Evolutionary conservation across 2,888 invertebrate genomes (phyloP), one percentile per base, ranked within the genome.

Genomic region (Drosophila buzzatii): DNA sequence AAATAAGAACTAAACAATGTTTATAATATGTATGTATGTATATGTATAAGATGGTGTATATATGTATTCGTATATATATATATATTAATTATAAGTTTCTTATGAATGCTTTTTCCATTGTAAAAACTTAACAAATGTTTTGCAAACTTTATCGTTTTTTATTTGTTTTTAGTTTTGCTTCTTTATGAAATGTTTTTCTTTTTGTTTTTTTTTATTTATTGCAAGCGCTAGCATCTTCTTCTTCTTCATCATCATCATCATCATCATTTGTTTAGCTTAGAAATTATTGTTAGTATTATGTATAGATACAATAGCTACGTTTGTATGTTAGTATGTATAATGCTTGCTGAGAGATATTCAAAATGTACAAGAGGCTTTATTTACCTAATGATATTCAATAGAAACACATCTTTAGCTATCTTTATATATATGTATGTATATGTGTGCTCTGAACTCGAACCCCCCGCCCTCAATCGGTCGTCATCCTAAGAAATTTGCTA

Each of bases 81-180:
- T 27, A 70, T 79, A 55, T 73, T 90, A 69, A 72, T 76, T 70
- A 71, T 77, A 71, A 70, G 69, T 80, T 60, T 62, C 44, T 58
- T 84, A 66, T 73, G 79, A 75, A 79, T 75, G 74, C 58, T 51
- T 69, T 69, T 69, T 72, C 73, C 89, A 88, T 89, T 89, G 86
- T 90, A 86, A 90, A 86, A 86, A 86, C 86, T 86, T 86, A 86
- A 86, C 86, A 86, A 90, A 90, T 76, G 76, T 77, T 89, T 77
- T 73, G 80, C 86, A 85, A 85, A 86, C 84, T 65, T 86, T 82
- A 79, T 90, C 59, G 37, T 69, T 74, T 65, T 72, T 56, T 69
- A 4, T 27, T 27, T 27, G 27, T 27, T 27, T 27, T 27, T 27
- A 27, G 27, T 27, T 27, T 27, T 27, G 27, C 27, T 68, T 59